phyloP scores from a whole-genome alignment of 2,888 invertebrate genomes.

The Vandiemenella viatica region DNA sequence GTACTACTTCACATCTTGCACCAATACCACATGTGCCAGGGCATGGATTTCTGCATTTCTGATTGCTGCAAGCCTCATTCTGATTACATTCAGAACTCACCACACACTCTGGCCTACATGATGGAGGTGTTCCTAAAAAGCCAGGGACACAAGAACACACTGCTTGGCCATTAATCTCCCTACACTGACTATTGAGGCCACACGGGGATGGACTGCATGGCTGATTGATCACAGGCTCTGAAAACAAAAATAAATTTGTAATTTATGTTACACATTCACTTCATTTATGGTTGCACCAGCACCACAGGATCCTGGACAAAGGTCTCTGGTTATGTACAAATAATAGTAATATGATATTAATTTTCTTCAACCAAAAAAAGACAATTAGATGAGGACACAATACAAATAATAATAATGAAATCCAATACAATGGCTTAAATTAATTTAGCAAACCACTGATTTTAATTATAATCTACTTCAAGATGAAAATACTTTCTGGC shows the following conservation, averaged over 20 bases:
- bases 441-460: too few relatives aligned
- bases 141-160: constrained; percentile 31
- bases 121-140: constrained; percentile 30
- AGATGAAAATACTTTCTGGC: too few relatives aligned
- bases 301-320: constrained; percentile 40
- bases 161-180: constrained; percentile 29
- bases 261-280: neutral
- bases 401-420: too few relatives aligned
- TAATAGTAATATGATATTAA: too few relatives aligned
- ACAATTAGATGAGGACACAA: too few relatives aligned
- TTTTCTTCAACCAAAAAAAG: too few relatives aligned
- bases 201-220: constrained; percentile 33
- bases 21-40: constrained; percentile 43
- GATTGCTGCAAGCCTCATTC: constrained; percentile 48
- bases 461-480: too few relatives aligned
- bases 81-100: constrained; percentile 30
- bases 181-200: constrained; percentile 34
- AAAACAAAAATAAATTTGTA: neutral
- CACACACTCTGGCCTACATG: constrained; percentile 33
- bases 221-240: constrained; percentile 18
- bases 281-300: constrained; percentile 36
- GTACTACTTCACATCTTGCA: constrained; percentile 42
- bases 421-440: too few relatives aligned
- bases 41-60: constrained; percentile 45
- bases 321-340: too few relatives aligned